These are phyloP conservation scores for Epistrophe eligans DNA, from an alignment of 2,888 invertebrate genomes.

Conservation along the genomic window DNA sequence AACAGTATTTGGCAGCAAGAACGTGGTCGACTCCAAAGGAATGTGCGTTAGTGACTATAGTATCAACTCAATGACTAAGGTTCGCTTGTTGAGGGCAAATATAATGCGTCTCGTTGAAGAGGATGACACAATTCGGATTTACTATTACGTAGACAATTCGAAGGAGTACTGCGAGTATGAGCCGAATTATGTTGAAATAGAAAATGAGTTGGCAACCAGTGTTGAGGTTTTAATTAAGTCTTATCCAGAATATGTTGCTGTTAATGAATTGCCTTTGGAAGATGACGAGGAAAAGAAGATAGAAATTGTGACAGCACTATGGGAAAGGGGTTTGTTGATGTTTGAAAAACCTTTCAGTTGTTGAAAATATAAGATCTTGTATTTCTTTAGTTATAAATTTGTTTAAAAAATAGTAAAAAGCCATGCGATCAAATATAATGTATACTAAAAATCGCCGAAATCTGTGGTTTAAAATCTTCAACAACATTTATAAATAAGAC, in stretches of 20 bases:
- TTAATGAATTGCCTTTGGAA: slow-evolving; percentile 89
- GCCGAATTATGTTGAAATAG: slow-evolving; percentile 90
- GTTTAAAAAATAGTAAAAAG: background rate
- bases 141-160: slow-evolving; percentile 94
- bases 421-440: no score
- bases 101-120: slow-evolving; percentile 87
- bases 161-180: slow-evolving; percentile 93
- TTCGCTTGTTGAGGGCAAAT: slow-evolving; percentile 86
- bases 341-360: slow-evolving; percentile 84
- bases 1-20: slow-evolving; percentile 90
- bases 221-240: slow-evolving; percentile 88
- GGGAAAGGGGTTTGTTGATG: slow-evolving; percentile 93
- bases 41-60: slow-evolving; percentile 79
- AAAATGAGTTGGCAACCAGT: slow-evolving; percentile 87
- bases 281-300: slow-evolving; percentile 88
- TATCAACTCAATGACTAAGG: slow-evolving; percentile 85
- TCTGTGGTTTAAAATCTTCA: no score
- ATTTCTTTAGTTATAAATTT: background rate
- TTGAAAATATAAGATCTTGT: background rate
- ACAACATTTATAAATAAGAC: no score
- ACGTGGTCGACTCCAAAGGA: slow-evolving; percentile 87
- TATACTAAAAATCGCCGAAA: no score
- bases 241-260: slow-evolving; percentile 91
- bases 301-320: slow-evolving; percentile 88
- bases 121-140: slow-evolving; percentile 87